Evolutionary conservation across 2,888 invertebrate species (phyloP), one percentile per base, ranked within the genome.

Genomic region (Hyles lineata): DNA sequence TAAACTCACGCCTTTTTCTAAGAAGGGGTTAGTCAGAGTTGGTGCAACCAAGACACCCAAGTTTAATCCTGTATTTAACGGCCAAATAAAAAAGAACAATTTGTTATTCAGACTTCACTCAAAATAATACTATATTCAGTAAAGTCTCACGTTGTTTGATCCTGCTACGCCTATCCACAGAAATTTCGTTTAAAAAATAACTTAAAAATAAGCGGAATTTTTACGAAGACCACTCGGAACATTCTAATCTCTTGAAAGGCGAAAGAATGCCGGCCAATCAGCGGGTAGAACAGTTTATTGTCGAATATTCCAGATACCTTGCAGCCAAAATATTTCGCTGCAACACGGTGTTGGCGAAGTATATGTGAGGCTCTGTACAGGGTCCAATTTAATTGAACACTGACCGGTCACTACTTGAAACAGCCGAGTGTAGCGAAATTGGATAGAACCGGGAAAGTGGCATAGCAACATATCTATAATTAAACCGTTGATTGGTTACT

Each of bases 361-460:
- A 60, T n/a, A 61, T 52, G 50, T 58, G 67, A 35, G 43, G 43
- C 70, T 23, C 32, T 23, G 71, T 32, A 67, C 74, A 61, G 59
- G 60, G 67, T 74, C 73, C 63, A 72, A 60, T 78, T 78, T 75
- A 79, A 78, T 78, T 78, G 78, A 77, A 78, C 76, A 76, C 72
- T 62, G 71, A 62, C 70, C 75, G 60, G 43, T 69, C 75, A 72
- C 72, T 75, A 76, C 76, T 76, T 74, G 73, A 76, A 76, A 76
- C 73, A 75, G 70, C 74, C 70, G 75, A 78, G 77, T 77, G 76
- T 76, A 63, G 70, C 74, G 62, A 75, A 76, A 79, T 78, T 77
- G 78, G 76, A 77, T 75, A 72, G 77, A 74, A 71, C 75, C 55
- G 62, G 70, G 61, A 74, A 74, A 76, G 74, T 72, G 74, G 74